Conservation (phyloP, 2,797 vertebrate species). For the Halcyon chelicuti region DNA sequence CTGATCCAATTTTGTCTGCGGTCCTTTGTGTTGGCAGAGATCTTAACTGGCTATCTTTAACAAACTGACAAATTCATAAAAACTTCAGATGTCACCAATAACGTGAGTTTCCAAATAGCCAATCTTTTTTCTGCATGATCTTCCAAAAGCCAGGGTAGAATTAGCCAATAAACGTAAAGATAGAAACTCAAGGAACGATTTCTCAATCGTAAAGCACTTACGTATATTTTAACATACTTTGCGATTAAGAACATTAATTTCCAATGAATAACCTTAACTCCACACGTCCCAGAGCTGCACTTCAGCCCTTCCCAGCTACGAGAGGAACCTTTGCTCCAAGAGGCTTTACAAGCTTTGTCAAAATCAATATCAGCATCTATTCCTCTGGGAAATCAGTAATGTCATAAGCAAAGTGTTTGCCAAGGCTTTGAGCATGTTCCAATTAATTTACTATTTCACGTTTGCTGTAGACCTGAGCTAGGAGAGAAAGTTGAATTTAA, state of each 20-base stretch:
- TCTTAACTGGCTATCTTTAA: background rate
- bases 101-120: background rate
- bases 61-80: background rate
- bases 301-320: background rate
- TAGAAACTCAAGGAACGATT: constrained; percentile 15
- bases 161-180: background rate
- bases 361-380: constrained; percentile 57
- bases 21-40: background rate
- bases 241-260: constrained; percentile 41
- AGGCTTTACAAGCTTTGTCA: constrained; percentile 19
- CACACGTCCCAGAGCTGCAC: background rate
- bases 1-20: background rate
- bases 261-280: background rate
- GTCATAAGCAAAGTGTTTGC: constrained; percentile 21
- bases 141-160: background rate
- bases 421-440: constrained; percentile 17
- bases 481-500: background rate
- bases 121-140: background rate
- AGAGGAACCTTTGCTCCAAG: background rate
- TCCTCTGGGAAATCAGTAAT: constrained; percentile 72
- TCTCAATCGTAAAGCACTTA: constrained; percentile 18
- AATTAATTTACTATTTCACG: constrained; percentile 39
- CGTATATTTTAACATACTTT: background rate
- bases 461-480: constrained; percentile 5
- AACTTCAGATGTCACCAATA: background rate